Evolutionary conservation across 2,888 invertebrate species (phyloP).

Genomic region (Polymixis lichenea): DNA sequence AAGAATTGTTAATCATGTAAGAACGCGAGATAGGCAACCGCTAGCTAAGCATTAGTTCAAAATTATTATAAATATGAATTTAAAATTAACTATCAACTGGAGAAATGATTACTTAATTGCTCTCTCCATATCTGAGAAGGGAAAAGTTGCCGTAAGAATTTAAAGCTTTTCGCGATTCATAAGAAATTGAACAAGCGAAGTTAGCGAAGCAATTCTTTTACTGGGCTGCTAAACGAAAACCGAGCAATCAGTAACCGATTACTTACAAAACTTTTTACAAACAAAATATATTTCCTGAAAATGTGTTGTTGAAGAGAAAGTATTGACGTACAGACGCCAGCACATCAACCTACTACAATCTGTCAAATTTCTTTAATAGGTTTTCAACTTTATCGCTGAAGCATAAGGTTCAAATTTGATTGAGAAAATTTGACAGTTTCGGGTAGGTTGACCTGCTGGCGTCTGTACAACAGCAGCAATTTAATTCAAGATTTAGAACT

Average conservation of each 20-base stretch:
- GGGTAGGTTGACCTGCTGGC: too few relatives aligned
- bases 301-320: not conserved
- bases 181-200: not conserved
- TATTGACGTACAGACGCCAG: too few relatives aligned
- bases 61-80: constrained; percentile 28
- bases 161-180: not conserved
- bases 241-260: not conserved
- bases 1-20: constrained; percentile 26
- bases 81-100: not conserved
- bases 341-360: too few relatives aligned
- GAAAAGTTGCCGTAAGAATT: not conserved
- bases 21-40: constrained; percentile 43
- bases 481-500: too few relatives aligned
- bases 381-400: too few relatives aligned
- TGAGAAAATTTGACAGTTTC: too few relatives aligned
- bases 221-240: not conserved
- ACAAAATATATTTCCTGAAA: not conserved
- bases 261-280: not conserved
- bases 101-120: not conserved
- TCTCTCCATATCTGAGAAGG: not conserved
- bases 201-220: not conserved
- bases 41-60: constrained; percentile 47
- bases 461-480: too few relatives aligned
- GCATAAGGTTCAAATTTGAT: too few relatives aligned
- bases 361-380: too few relatives aligned